These are phyloP conservation scores for Echinarachnius parma DNA, from an alignment of 53 echinoderm and acorn worm species.

Conservation along the genomic window DNA sequence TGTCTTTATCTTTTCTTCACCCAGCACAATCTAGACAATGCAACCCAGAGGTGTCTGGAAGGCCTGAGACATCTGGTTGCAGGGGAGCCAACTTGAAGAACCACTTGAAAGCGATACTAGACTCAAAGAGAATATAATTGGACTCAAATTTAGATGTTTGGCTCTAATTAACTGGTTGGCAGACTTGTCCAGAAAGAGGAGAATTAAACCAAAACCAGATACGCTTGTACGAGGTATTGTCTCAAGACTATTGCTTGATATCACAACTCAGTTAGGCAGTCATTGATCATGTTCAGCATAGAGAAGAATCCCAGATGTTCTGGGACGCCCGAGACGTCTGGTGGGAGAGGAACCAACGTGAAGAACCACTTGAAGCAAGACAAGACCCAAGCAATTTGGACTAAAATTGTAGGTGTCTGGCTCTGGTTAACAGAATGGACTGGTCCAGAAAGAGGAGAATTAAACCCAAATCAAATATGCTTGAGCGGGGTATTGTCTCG, in stretches of 20 bases:
- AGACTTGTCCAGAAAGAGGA: background rate
- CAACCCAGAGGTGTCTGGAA: conserved; percentile 18
- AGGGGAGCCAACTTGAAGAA: conserved; percentile 25
- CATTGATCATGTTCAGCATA: too few species aligned
- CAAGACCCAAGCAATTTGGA: too few species aligned
- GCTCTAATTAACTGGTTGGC: background rate
- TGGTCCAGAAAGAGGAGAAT: background rate
- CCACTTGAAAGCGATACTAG: too few species aligned
- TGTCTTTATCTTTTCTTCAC: background rate
- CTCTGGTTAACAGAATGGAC: background rate
- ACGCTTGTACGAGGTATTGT: too few species aligned
- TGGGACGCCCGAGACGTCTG: conserved; percentile 7
- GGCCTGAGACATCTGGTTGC: conserved; percentile 13
- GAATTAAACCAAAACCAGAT: too few species aligned
- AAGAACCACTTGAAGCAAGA: too few species aligned
- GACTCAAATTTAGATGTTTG: background rate
- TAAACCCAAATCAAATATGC: too few species aligned
- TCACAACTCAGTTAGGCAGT: too few species aligned
- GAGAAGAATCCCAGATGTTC: conserved; percentile 18
- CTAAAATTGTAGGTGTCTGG: background rate
- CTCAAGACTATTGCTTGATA: too few species aligned
- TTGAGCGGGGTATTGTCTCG: too few species aligned
- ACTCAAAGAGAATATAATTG: too few species aligned
- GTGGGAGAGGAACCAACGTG: conserved; percentile 18
- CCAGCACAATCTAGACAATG: conserved; percentile 42